phyloP scores from a whole-genome alignment of 2,113 vertebrate species.

The Aix galericulata region DNA sequence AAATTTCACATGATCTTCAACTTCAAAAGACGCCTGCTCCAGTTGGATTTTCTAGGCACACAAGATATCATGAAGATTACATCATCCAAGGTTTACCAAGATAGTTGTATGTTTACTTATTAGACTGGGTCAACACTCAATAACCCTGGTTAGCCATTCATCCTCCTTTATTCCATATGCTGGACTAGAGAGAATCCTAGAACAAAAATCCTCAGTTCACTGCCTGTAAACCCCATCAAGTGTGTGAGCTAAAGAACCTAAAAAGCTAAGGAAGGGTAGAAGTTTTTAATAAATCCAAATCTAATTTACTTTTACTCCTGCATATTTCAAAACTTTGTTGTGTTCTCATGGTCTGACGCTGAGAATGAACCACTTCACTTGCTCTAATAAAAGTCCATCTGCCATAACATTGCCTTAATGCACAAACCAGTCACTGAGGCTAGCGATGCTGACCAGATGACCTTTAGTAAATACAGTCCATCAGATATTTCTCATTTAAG shows the following conservation, averaged over 20 bases:
- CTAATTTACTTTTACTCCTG: neutral
- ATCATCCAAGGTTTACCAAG: slow-evolving; percentile 15
- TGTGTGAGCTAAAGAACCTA: neutral
- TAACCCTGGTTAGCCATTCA: neutral
- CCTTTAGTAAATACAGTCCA: neutral
- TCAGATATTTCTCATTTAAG: neutral
- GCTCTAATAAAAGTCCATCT: neutral
- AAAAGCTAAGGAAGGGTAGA: neutral
- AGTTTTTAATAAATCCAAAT: neutral
- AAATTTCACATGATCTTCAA: neutral
- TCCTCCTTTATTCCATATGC: neutral
- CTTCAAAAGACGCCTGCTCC: neutral
- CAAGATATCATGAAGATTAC: neutral
- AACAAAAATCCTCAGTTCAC: slow-evolving; percentile 23
- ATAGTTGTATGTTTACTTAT: slow-evolving; percentile 5
- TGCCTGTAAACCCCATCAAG: neutral
- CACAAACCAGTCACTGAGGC: neutral
- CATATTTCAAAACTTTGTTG: neutral
- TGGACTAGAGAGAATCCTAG: neutral
- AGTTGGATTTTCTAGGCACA: neutral
- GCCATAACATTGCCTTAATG: neutral
- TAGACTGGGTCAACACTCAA: neutral
- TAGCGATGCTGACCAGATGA: neutral
- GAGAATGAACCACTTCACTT: neutral
- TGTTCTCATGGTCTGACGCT: rapidly evolving